These are phyloP conservation scores for Pomacea canaliculata DNA, from an alignment of 2,888 invertebrate genomes.

Conservation along the genomic window DNA sequence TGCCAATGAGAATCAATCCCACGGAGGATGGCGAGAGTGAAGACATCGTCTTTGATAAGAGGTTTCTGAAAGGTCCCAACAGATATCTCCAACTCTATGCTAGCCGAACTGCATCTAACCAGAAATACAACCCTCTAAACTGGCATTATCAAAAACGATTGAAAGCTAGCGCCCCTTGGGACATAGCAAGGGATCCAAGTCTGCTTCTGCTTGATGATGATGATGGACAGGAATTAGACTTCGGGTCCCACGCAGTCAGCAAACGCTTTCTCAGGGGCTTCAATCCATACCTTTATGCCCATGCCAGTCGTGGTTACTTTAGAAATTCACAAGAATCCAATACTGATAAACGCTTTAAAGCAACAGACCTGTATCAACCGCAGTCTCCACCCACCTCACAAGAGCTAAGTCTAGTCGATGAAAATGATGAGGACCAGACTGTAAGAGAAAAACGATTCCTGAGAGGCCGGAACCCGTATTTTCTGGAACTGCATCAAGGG, in stretches of 20 bases:
- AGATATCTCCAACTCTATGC: background rate
- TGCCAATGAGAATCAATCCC: background rate
- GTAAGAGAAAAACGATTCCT: constrained; percentile 13
- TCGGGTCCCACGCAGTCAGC: background rate
- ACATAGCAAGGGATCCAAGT: background rate
- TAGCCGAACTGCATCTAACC: background rate
- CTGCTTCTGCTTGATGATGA: constrained; percentile 15
- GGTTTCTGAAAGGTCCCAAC: constrained; percentile 15
- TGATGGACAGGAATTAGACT: background rate
- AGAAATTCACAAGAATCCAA: background rate
- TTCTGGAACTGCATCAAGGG: background rate
- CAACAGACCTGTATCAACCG: background rate
- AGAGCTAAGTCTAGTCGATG: background rate
- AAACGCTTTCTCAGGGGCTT: constrained; percentile 16
- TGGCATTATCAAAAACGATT: background rate
- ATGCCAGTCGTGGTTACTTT: background rate
- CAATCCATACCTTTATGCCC: constrained; percentile 11
- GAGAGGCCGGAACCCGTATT: constrained; percentile 16
- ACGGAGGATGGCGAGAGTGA: background rate
- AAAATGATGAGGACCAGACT: background rate
- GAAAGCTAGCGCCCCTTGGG: background rate
- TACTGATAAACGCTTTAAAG: background rate
- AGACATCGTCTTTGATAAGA: constrained; percentile 1
- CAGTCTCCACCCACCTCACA: background rate
- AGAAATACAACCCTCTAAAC: background rate